Evolutionary conservation across 2,113 vertebrate species (phyloP), one percentile per base, ranked within the genome.

Genomic region (Neodontobutis hainanensis): DNA sequence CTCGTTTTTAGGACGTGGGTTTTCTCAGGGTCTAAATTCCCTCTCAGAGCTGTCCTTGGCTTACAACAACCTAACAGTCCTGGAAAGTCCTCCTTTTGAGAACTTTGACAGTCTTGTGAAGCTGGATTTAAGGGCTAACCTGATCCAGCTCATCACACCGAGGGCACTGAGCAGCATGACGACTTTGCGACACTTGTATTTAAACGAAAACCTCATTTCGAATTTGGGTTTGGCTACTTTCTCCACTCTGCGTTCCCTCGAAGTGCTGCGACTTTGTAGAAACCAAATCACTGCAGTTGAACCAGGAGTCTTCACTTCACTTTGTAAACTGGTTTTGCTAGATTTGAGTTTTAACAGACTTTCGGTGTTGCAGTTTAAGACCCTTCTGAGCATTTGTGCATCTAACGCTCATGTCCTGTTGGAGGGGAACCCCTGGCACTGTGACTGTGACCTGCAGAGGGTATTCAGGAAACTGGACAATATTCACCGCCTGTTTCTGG

Each of bases 381-480:
- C 56, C 4, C 40, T 58, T 4, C 56, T 58, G 2, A 58, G 56
- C 38, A 58, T 58, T 5, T 58, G 56, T 19, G 40, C 56, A 4
- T 58, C 38, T 2, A 58, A 58, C 38, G 56, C 40, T 5, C 56
- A 58, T 27, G 56, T 58, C 5, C 2, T 58, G n/a, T 9, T 58
- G 8, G 56, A 58, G 38, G 56, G 56, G 5, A 58, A 58, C 56
- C 56, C 56, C 4, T 58, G 56, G 56, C 40, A 58, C 5, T 58
- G 56, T n/a, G 56, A 58, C 5, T 58, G 56, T 19, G 56, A 58
- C 56, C 5, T 58, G 10, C 56, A 58, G 15, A 43, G 56, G n/a
- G 56, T 58, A 15, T 58, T 58, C 16, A 11, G 56, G 15, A 58
- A 58, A 8, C 6, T 58, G 56, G 56, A 40, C 15, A 40, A 58